Conservation (phyloP, 2,888 invertebrate species). For the Trachelus tabidus region DNA sequence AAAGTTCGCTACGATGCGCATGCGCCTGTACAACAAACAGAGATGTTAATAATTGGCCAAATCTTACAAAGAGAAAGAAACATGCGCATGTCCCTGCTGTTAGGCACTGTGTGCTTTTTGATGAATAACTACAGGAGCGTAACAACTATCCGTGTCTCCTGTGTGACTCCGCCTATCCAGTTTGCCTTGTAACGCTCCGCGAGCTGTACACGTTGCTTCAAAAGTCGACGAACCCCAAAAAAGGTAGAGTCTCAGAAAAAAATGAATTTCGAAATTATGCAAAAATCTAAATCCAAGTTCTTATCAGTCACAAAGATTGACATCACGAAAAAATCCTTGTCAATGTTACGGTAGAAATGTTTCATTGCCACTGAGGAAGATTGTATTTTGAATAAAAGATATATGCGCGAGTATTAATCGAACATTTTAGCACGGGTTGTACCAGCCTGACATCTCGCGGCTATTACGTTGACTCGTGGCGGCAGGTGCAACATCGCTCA, state of each 20-base stretch:
- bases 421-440: slow-evolving; percentile 48
- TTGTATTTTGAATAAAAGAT: slow-evolving; percentile 19
- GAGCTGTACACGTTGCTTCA: slow-evolving; percentile 35
- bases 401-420: not conserved
- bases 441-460: slow-evolving; percentile 54
- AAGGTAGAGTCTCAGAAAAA: not conserved
- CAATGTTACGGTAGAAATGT: not conserved
- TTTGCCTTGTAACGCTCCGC: slow-evolving; percentile 49
- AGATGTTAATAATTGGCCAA: not conserved
- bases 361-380: rapidly evolving
- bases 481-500: slow-evolving; percentile 64
- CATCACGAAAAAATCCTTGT: not conserved
- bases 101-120: slow-evolving; percentile 25
- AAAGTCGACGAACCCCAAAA: slow-evolving; percentile 22
- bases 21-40: not conserved
- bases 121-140: slow-evolving; percentile 45
- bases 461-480: slow-evolving; percentile 59
- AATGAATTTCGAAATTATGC: not conserved
- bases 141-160: slow-evolving; percentile 42
- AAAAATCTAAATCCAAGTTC: not conserved
- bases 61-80: not conserved
- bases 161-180: slow-evolving; percentile 47
- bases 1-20: not conserved
- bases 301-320: not conserved
- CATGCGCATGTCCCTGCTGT: not conserved